Conservation (phyloP, 2,888 invertebrate genomes). For the Calameuta idolon region DNA sequence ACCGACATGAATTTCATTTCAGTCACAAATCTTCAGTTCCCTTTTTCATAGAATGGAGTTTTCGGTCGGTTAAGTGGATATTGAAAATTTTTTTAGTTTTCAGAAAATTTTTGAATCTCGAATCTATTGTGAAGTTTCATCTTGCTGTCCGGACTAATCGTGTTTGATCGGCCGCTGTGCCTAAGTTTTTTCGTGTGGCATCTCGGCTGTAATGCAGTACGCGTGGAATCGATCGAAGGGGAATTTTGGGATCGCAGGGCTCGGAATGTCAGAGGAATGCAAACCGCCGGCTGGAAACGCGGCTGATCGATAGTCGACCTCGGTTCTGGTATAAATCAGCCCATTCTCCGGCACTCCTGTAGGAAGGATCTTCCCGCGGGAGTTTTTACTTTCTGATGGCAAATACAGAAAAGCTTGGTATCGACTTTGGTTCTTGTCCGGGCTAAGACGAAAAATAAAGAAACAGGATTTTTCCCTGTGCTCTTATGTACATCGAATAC, state of each 20-base stretch:
- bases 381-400: not conserved
- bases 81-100: not conserved
- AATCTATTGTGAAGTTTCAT: no score
- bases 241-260: not conserved
- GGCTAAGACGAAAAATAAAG: not conserved
- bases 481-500: not conserved
- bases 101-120: no score
- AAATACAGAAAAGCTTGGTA: not conserved
- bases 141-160: no score
- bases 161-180: no score
- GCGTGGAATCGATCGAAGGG: not conserved
- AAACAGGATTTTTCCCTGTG: not conserved
- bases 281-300: not conserved
- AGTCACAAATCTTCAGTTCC: no score
- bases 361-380: not conserved
- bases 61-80: not conserved
- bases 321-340: not conserved
- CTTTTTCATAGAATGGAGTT: not conserved
- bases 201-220: not conserved
- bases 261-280: not conserved
- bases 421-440: not conserved
- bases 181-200: not conserved
- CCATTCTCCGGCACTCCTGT: not conserved
- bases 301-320: not conserved
- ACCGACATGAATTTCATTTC: not conserved